These are phyloP conservation scores for Parotia lawesii DNA, from an alignment of 2,113 vertebrate species.

Conservation along the genomic window DNA sequence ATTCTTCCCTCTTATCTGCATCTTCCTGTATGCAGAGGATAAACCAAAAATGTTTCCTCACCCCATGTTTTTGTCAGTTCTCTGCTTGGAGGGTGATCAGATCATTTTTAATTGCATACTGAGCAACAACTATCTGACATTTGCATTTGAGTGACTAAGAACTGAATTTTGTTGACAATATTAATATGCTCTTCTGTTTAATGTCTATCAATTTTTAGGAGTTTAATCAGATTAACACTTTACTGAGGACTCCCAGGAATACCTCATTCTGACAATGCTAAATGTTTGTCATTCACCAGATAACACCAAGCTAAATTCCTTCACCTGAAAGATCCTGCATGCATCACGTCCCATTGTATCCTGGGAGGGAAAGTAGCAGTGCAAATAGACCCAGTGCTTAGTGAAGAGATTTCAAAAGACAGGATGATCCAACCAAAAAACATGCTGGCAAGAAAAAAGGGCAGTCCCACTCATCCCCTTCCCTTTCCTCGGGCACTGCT, in stretches of 20 bases:
- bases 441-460: not conserved
- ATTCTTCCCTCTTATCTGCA: constrained; percentile 24
- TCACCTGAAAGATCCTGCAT: not conserved
- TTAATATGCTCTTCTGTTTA: not conserved
- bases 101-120: constrained; percentile 27
- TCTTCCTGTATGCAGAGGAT: not conserved
- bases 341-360: not conserved
- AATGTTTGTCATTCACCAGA: not conserved
- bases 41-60: not conserved
- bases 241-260: not conserved
- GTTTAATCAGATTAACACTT: not conserved
- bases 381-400: not conserved
- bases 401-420: not conserved
- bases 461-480: not conserved
- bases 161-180: constrained; percentile 11
- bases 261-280: not conserved
- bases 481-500: not conserved
- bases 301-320: not conserved
- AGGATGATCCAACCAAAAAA: not conserved
- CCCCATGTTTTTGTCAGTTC: not conserved
- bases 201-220: not conserved
- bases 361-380: not conserved
- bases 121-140: constrained; percentile 31
- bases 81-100: constrained; percentile 30
- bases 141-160: constrained; percentile 1